Conservation (phyloP, 2,888 invertebrate species). For the Junonia oenone region DNA sequence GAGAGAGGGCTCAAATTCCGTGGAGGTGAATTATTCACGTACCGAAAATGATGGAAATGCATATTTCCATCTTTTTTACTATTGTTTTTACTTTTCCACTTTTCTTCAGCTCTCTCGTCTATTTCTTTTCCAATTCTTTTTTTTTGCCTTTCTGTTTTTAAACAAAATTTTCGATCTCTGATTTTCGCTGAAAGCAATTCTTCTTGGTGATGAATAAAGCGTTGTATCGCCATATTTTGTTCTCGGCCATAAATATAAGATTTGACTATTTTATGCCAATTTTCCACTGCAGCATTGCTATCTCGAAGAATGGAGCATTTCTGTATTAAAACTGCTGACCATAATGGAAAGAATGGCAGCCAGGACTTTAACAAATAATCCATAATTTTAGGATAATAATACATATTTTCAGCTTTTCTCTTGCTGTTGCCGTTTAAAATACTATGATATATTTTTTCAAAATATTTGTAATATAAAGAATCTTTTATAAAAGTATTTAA, state of each 20-base stretch:
- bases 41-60: background rate
- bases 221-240: background rate
- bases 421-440: background rate
- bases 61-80: background rate
- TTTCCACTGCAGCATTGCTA: background rate
- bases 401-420: background rate
- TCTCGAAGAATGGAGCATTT: background rate
- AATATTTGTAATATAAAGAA: background rate
- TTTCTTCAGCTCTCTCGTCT: background rate
- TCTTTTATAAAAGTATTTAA: background rate
- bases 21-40: background rate
- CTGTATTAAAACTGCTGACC: background rate
- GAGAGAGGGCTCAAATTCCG: too few relatives aligned
- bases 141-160: background rate
- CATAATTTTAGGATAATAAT: background rate
- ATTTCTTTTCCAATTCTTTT: background rate
- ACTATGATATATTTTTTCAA: background rate
- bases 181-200: background rate
- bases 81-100: background rate
- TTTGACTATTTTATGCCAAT: background rate
- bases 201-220: background rate
- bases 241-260: background rate
- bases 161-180: background rate
- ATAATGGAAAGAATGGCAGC: background rate
- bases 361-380: background rate